These are phyloP conservation scores for Eupsilia transversa DNA, from an alignment of 2,888 invertebrate genomes.

Conservation along the genomic window DNA sequence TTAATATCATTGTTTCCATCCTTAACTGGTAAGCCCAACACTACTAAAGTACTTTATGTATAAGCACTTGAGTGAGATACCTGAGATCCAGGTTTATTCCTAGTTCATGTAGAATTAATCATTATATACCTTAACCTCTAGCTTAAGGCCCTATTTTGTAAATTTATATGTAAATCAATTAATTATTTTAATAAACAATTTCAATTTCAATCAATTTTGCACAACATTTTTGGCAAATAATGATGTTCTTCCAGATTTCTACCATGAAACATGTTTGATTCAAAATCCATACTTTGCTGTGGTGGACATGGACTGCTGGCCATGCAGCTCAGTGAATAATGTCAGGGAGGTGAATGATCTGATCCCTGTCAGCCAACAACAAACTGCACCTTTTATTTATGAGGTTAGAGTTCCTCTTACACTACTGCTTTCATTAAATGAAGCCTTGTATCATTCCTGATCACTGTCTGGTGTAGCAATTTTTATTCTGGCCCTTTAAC, in stretches of 20 bases:
- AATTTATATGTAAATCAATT: too few species aligned
- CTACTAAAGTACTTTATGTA: background rate
- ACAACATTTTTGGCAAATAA: background rate
- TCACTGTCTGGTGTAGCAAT: background rate
- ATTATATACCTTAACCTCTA: too few species aligned
- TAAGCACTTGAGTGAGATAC: too few species aligned
- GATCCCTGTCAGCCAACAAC: slow-evolving; percentile 78
- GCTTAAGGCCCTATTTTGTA: too few species aligned
- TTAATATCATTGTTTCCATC: slow-evolving; percentile 93
- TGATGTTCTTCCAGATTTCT: slow-evolving; percentile 91
- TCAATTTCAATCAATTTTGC: background rate
- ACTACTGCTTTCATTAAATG: background rate
- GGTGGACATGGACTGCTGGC: slow-evolving; percentile 96
- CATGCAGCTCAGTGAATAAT: slow-evolving; percentile 93
- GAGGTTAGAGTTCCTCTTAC: slow-evolving; percentile 79
- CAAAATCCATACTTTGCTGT: slow-evolving; percentile 96
- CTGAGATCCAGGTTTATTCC: too few species aligned
- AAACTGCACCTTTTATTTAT: slow-evolving; percentile 89
- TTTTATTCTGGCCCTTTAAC: too few species aligned
- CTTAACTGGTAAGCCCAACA: slow-evolving; percentile 90
- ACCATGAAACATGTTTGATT: slow-evolving; percentile 96
- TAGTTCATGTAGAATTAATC: too few species aligned
- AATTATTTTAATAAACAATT: too few species aligned
- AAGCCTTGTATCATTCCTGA: background rate
- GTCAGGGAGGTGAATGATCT: slow-evolving; percentile 92